These are phyloP conservation scores for Chouioia cunea DNA, from an alignment of 2,888 invertebrate genomes.

Conservation along the genomic window DNA sequence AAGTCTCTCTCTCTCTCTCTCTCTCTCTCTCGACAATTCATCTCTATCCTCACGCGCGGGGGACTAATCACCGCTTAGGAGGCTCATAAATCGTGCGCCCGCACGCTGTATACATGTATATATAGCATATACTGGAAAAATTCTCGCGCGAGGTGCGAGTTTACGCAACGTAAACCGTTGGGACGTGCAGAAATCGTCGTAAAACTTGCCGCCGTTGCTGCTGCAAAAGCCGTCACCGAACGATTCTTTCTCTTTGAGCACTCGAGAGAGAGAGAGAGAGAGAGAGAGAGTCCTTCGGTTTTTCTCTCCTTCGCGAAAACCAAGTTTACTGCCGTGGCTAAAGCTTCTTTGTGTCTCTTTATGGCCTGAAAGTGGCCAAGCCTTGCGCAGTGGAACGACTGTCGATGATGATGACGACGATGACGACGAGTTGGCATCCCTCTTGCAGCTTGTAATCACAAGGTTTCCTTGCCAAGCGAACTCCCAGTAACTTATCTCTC, in stretches of 20 bases:
- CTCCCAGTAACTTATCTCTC: too few species aligned
- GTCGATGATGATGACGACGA: too few species aligned
- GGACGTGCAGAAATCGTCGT: constrained; percentile 37
- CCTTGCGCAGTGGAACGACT: too few species aligned
- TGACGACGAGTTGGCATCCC: constrained; percentile 11
- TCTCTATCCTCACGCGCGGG: background rate
- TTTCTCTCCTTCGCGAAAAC: constrained; percentile 60
- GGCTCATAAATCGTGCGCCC: constrained; percentile 37
- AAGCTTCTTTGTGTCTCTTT: constrained; percentile 66
- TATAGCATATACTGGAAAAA: constrained; percentile 14
- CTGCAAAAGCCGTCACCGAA: constrained; percentile 10
- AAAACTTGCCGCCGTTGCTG: constrained; percentile 14
- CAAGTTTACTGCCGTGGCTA: constrained; percentile 63
- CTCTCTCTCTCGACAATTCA: background rate
- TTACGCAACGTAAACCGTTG: constrained; percentile 36
- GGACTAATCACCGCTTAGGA: constrained; percentile 44
- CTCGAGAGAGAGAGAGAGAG: background rate
- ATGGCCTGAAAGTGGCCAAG: constrained; percentile 66
- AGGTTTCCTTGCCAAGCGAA: too few species aligned
- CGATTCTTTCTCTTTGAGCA: constrained; percentile 29
- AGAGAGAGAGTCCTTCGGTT: constrained; percentile 15
- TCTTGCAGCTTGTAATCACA: constrained; percentile 3
- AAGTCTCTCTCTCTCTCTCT: too few species aligned
- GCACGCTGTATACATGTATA: background rate
- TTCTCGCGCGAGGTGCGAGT: constrained; percentile 30